Evolutionary conservation across 1,140 invertebrate species (phyloP).

Genomic region (Camponotus floridanus): DNA sequence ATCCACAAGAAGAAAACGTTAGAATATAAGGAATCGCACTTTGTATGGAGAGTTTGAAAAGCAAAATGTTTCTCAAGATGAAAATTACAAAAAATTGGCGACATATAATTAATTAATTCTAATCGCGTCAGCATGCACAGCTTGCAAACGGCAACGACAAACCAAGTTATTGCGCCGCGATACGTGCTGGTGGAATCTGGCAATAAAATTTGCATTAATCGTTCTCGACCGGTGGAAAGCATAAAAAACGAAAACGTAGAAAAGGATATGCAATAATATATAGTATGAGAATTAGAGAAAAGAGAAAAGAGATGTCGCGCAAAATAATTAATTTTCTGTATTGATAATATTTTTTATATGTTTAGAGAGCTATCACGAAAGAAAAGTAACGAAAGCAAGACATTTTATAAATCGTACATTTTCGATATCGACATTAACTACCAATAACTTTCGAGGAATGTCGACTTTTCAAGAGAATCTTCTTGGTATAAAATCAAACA

Average conservation of each 20-base stretch:
- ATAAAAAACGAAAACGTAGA: constrained; percentile 51
- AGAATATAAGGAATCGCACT: background rate
- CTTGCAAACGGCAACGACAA: constrained; percentile 73
- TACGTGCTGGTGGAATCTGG: constrained; percentile 68
- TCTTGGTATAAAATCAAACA: constrained; percentile 20
- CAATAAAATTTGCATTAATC: constrained; percentile 78
- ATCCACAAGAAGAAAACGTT: background rate
- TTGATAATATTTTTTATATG: background rate
- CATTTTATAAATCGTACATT: background rate
- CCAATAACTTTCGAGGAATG: constrained; percentile 4
- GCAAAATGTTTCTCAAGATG: background rate
- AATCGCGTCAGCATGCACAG: constrained; percentile 73
- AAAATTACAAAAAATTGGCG: constrained; percentile 61
- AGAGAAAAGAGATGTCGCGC: background rate
- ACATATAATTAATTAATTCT: constrained; percentile 75
- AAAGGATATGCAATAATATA: constrained; percentile 41
- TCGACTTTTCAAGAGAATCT: constrained; percentile 2
- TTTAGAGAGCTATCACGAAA: background rate
- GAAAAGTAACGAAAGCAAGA: constrained; percentile 6
- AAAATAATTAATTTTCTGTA: constrained; percentile 17
- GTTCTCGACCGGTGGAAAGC: constrained; percentile 56
- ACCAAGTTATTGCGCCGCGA: constrained; percentile 71
- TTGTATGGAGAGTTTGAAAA: background rate
- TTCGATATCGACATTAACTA: constrained; percentile 21
- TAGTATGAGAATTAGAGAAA: constrained; percentile 4